Percentiles rank a stretch among this genome's conserved stretches.
Evolutionary conservation across 2,797 vertebrate genomes (phyloP).

Genomic region (Sitta carolinensis): DNA sequence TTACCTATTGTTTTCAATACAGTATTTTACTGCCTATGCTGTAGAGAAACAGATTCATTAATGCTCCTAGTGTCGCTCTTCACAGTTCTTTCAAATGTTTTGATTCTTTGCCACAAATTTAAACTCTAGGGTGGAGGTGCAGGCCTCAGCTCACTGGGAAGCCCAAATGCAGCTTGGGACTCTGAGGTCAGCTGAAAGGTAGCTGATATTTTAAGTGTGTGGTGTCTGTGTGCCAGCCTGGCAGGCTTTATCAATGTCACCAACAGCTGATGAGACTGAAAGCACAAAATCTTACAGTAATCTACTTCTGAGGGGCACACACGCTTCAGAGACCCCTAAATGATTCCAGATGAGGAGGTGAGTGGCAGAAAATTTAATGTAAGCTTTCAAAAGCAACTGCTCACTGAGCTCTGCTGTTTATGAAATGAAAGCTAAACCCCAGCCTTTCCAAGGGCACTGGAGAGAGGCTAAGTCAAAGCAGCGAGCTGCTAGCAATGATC

Average conservation of each 20-base stretch:
- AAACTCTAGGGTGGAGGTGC: not conserved
- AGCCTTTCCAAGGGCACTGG: constrained; percentile 12
- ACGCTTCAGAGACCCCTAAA: constrained; percentile 60
- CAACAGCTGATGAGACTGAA: constrained; percentile 52
- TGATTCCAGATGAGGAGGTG: constrained; percentile 68
- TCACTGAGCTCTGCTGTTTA: constrained; percentile 48
- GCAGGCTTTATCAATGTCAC: constrained; percentile 41
- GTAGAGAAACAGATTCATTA: not conserved
- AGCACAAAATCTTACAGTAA: constrained; percentile 50
- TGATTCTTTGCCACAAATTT: not conserved
- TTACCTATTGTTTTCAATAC: not conserved
- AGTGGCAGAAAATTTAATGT: constrained; percentile 70
- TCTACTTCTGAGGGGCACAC: constrained; percentile 55
- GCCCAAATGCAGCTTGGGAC: not conserved
- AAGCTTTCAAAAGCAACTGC: constrained; percentile 71
- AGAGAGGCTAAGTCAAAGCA: not conserved
- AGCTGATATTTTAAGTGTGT: not conserved
- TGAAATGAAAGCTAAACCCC: constrained; percentile 43
- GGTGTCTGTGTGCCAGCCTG: constrained; percentile 30
- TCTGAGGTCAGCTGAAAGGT: not conserved
- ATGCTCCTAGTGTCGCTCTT: not conserved
- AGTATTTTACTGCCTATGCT: not conserved
- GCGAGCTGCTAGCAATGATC: not conserved
- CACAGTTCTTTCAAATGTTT: not conserved
- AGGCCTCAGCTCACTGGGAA: not conserved